Percentiles rank a stretch among this genome's conserved stretches.
phyloP scores from a whole-genome alignment of 2,888 invertebrate genomes.

The Sarcophaga subvicina region DNA sequence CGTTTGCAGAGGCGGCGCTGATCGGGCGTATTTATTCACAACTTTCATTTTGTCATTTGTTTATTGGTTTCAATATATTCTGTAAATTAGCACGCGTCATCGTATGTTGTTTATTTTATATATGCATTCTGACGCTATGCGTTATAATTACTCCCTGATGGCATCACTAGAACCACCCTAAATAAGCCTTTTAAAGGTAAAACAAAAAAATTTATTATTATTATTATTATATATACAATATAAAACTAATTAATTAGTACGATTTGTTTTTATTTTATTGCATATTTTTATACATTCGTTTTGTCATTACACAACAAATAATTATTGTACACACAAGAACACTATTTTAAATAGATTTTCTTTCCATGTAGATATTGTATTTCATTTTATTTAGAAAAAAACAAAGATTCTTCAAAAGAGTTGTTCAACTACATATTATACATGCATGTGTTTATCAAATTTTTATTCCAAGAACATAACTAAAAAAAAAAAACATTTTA shows the following conservation, averaged over 20 bases:
- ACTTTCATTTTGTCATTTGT: conserved; percentile 62
- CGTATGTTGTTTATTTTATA: conserved; percentile 58
- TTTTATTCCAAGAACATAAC: conserved; percentile 14
- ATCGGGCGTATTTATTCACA: conserved; percentile 76
- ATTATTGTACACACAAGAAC: neutral
- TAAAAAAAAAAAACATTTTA: conserved; percentile 36
- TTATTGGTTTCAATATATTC: conserved; percentile 52
- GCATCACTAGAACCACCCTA: conserved; percentile 40
- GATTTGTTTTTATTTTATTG: conserved; percentile 25
- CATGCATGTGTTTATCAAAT: conserved; percentile 27
- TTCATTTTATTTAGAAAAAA: conserved; percentile 13
- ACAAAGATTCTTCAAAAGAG: conserved; percentile 27
- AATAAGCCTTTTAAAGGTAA: conserved; percentile 58
- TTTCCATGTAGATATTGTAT: conserved; percentile 48
- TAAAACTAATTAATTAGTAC: conserved; percentile 25
- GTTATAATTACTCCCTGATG: conserved; percentile 56
- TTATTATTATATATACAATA: neutral
- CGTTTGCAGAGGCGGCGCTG: conserved; percentile 74
- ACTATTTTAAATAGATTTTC: conserved; percentile 32
- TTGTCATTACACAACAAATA: neutral
- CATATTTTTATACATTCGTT: conserved; percentile 16
- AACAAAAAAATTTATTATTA: neutral
- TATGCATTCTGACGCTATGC: conserved; percentile 59
- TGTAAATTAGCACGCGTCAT: conserved; percentile 57
- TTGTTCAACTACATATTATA: conserved; percentile 36